Conservation (phyloP, 1,140 invertebrate genomes). For the Drosophila kohkoa region DNA sequence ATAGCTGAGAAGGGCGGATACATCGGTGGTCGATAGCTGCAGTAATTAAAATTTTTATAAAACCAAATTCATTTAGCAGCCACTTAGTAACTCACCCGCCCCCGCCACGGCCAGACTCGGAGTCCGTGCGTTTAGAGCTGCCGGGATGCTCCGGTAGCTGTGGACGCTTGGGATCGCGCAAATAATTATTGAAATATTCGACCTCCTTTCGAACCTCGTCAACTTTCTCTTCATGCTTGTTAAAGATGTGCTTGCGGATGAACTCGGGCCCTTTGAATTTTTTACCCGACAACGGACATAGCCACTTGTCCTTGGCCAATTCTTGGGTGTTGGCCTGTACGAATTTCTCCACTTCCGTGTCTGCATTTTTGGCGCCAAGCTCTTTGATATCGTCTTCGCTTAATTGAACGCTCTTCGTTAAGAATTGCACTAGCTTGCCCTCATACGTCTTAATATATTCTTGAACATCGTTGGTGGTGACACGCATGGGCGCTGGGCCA, state of each 20-base stretch:
- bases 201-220: slow-evolving; percentile 98
- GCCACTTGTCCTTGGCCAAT: slow-evolving; percentile 98
- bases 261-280: slow-evolving; percentile 99
- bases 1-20: slow-evolving; percentile 72
- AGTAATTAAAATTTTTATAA: slow-evolving; percentile 10
- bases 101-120: slow-evolving; percentile 85
- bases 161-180: slow-evolving; percentile 97
- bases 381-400: slow-evolving; percentile 93
- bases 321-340: slow-evolving; percentile 97
- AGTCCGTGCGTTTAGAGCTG: slow-evolving; percentile 85
- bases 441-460: slow-evolving; percentile 94
- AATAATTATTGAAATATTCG: slow-evolving; percentile 99
- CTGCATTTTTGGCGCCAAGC: slow-evolving; percentile 94
- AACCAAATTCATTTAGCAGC: not conserved
- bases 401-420: slow-evolving; percentile 89
- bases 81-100: slow-evolving; percentile 81
- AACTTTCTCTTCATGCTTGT: slow-evolving; percentile 98
- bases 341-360: slow-evolving; percentile 97
- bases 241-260: slow-evolving; percentile 99
- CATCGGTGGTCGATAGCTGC: slow-evolving; percentile 66
- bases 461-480: slow-evolving; percentile 89
- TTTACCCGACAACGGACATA: slow-evolving; percentile 99
- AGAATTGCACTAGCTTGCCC: slow-evolving; percentile 94
- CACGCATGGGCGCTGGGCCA: slow-evolving; percentile 93
- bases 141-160: slow-evolving; percentile 93